Evolutionary conservation across 1,140 invertebrate genomes (phyloP).

Genomic region (Drosophila serrata): DNA sequence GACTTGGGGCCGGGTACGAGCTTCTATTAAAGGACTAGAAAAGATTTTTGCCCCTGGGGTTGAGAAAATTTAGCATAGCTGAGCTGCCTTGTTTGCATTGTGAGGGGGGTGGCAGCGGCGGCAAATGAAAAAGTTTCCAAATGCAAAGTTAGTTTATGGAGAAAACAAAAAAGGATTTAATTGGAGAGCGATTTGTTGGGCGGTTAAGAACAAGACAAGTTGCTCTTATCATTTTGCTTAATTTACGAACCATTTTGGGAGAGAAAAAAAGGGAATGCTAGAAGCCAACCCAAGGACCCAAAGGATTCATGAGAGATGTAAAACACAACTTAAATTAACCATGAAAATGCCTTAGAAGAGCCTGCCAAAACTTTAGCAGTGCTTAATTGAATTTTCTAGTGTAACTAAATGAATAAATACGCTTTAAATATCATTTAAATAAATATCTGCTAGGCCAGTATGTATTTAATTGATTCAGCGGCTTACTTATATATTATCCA

Average conservation of each 20-base stretch:
- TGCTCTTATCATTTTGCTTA: constrained; percentile 48
- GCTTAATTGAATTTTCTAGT: background rate
- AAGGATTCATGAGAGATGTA: background rate
- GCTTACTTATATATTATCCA: too few species aligned
- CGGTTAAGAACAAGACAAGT: constrained; percentile 62
- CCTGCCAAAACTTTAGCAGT: background rate
- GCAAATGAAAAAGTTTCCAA: constrained; percentile 57
- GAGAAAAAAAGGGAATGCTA: constrained; percentile 7
- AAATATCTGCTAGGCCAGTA: background rate
- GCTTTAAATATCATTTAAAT: background rate
- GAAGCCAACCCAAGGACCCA: background rate
- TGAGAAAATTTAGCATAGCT: constrained; percentile 4
- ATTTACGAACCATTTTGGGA: constrained; percentile 27
- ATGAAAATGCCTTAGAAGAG: background rate
- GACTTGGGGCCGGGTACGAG: constrained; percentile 15
- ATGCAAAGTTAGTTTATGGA: constrained; percentile 65
- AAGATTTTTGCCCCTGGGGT: constrained; percentile 16
- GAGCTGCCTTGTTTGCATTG: constrained; percentile 19
- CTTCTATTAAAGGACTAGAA: constrained; percentile 52
- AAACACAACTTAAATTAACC: constrained; percentile 11
- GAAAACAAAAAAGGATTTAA: constrained; percentile 63
- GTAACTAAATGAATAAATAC: background rate
- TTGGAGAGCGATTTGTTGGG: constrained; percentile 73
- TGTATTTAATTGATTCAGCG: background rate
- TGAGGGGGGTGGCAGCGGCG: background rate